These are phyloP conservation scores for Acanthurus lineatus DNA, from an alignment of 2,797 vertebrate genomes.

Conservation along the genomic window DNA sequence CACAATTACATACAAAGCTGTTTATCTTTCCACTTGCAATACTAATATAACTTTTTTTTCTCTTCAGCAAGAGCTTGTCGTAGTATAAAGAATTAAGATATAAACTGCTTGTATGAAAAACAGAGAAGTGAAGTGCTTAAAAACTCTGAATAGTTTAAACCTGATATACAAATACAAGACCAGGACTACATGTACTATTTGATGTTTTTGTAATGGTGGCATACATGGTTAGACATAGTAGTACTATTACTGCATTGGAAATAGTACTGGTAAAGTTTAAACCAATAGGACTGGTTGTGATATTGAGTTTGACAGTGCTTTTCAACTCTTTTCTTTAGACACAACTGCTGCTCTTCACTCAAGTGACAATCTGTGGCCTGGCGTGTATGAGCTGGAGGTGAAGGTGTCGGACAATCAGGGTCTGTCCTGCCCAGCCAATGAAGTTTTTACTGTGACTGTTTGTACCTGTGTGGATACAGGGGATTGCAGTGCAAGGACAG, in stretches of 20 bases:
- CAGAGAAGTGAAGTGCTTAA: neutral
- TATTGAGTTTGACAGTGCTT: neutral
- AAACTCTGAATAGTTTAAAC: neutral
- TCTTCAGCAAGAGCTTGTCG: neutral
- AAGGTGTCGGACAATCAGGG: constrained; percentile 79
- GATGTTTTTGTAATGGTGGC: neutral
- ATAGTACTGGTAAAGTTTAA: neutral
- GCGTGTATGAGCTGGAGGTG: constrained; percentile 74
- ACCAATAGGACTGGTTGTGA: no score
- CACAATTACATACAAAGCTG: neutral
- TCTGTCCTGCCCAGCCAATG: constrained; percentile 69
- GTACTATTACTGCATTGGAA: neutral
- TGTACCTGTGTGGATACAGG: constrained; percentile 74
- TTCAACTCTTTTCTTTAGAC: constrained; percentile 57
- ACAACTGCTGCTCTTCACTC: constrained; percentile 77
- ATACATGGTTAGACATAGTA: neutral
- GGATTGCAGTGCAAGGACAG: neutral
- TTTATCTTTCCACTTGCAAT: neutral
- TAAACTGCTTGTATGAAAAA: neutral
- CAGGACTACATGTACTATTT: neutral
- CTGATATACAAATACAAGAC: neutral
- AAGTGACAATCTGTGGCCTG: constrained; percentile 75
- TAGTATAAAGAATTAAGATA: neutral
- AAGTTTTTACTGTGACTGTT: constrained; percentile 76
- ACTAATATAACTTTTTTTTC: neutral